Conservation (phyloP, 2,113 vertebrate genomes). For the Leptodactylus fuscus region DNA sequence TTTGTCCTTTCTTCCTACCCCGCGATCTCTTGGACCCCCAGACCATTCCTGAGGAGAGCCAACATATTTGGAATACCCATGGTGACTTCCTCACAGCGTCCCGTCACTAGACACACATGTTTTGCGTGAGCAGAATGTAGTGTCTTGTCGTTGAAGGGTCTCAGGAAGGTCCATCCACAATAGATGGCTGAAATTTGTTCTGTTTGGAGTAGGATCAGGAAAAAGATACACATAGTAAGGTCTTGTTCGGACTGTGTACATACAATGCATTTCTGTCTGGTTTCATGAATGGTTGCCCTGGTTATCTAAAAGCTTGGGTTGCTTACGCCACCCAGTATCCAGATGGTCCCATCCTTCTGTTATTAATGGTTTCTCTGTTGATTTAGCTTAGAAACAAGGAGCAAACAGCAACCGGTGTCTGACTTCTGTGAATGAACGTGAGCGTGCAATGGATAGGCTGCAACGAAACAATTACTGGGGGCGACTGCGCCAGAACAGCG, state of each 20-base stretch:
- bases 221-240: constrained; percentile 54
- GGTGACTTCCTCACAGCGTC: background rate
- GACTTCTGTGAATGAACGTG: constrained; percentile 17
- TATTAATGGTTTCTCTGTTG: constrained; percentile 53
- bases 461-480: too few species aligned
- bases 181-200: constrained; percentile 50
- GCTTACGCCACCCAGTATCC: constrained; percentile 34
- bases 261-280: constrained; percentile 58
- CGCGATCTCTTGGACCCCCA: background rate
- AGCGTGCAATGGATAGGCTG: background rate
- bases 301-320: constrained; percentile 1
- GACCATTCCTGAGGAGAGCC: background rate
- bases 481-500: background rate
- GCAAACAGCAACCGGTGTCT: constrained; percentile 32
- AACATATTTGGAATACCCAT: background rate
- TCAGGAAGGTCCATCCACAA: constrained; percentile 30
- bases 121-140: background rate
- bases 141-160: background rate
- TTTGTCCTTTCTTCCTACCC: background rate
- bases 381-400: constrained; percentile 54
- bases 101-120: background rate
- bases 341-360: constrained; percentile 48
- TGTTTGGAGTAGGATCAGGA: constrained; percentile 39
- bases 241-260: constrained; percentile 50
- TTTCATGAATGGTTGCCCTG: constrained; percentile 51